These are phyloP conservation scores for Eupithecia exiguata DNA, from an alignment of 2,888 invertebrate species.

Conservation along the genomic window DNA sequence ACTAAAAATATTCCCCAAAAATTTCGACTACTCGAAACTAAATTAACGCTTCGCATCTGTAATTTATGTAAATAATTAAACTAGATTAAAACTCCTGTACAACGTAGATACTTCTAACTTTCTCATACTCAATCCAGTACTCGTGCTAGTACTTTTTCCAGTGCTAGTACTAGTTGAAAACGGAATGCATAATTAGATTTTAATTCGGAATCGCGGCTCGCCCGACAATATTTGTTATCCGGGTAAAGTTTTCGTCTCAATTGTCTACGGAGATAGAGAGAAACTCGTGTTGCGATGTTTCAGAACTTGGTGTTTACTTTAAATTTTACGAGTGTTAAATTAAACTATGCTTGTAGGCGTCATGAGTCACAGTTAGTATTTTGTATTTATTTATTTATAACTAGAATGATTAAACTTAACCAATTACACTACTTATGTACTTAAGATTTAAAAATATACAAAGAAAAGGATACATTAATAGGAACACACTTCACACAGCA, in stretches of 20 bases:
- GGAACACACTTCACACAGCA: too few species aligned
- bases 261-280: neutral
- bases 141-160: neutral
- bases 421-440: too few species aligned
- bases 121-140: neutral
- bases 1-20: neutral
- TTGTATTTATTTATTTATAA: too few species aligned
- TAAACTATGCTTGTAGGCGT: too few species aligned
- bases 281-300: neutral
- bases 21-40: neutral
- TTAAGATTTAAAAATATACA: too few species aligned
- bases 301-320: neutral
- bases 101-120: neutral
- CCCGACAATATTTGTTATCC: conserved; percentile 36
- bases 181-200: conserved; percentile 38
- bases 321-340: too few species aligned
- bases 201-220: conserved; percentile 35
- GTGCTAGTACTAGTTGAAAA: conserved; percentile 21
- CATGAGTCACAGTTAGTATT: too few species aligned
- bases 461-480: too few species aligned
- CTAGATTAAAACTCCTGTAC: neutral
- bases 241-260: conserved; percentile 10
- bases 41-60: neutral
- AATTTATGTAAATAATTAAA: conserved; percentile 11
- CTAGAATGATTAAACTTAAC: too few species aligned